These are phyloP conservation scores for Diachrysia chrysitis DNA, from an alignment of 2,888 invertebrate species.

Conservation along the genomic window DNA sequence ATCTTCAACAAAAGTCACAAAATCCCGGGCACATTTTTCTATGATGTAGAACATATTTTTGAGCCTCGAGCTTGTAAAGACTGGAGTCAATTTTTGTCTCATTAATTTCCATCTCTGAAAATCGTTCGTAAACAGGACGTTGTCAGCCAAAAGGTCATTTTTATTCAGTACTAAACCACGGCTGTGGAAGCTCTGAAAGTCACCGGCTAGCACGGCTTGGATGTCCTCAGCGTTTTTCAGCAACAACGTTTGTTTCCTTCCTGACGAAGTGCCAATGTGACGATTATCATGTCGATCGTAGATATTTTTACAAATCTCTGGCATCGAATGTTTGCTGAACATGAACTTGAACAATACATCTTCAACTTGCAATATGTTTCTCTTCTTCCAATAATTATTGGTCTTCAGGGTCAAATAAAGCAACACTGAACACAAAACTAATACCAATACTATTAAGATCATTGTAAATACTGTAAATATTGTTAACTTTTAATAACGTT, in stretches of 20 bases:
- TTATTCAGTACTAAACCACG: constrained; percentile 70
- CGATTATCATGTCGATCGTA: constrained; percentile 68
- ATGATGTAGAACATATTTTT: constrained; percentile 80
- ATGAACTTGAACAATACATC: constrained; percentile 67
- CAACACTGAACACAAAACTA: constrained; percentile 55
- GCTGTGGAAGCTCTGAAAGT: constrained; percentile 74
- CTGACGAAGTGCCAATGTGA: constrained; percentile 68
- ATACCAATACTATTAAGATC: constrained; percentile 32
- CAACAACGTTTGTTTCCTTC: constrained; percentile 66
- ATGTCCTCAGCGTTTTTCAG: constrained; percentile 71
- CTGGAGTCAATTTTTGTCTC: constrained; percentile 77
- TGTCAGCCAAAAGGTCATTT: constrained; percentile 73
- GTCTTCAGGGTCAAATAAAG: constrained; percentile 40
- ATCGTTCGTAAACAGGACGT: constrained; percentile 72
- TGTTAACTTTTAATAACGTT: background rate
- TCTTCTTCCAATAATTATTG: constrained; percentile 74
- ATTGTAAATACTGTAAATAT: constrained; percentile 25
- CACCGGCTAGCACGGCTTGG: constrained; percentile 70
- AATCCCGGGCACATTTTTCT: constrained; percentile 73
- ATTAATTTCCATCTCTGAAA: constrained; percentile 76
- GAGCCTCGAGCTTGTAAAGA: constrained; percentile 76
- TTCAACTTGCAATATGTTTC: constrained; percentile 66
- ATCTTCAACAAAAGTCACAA: constrained; percentile 66
- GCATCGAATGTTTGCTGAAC: constrained; percentile 66
- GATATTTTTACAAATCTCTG: constrained; percentile 70